Conservation (phyloP, 2,797 vertebrate genomes). For the Cynodonichthys magdalenae region DNA sequence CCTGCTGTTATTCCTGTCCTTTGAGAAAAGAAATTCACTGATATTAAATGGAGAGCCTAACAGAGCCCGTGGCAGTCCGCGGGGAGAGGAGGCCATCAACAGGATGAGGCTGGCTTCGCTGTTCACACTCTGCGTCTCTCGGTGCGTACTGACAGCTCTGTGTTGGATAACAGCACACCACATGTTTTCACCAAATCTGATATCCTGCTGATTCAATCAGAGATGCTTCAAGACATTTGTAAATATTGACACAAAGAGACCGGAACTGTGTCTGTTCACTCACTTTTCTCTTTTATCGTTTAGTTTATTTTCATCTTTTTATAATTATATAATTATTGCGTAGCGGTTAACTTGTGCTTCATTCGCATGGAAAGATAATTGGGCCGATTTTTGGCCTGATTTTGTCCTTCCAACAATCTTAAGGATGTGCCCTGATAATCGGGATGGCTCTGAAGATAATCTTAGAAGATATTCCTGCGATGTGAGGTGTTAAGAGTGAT, state of each 20-base stretch:
- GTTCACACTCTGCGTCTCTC: constrained; percentile 54
- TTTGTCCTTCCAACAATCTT: too few species aligned
- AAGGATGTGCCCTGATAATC: too few species aligned
- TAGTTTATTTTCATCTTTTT: background rate
- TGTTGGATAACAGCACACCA: constrained; percentile 67
- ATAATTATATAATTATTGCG: background rate
- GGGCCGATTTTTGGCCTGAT: too few species aligned
- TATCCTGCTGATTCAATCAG: constrained; percentile 71
- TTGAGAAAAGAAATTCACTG: constrained; percentile 6
- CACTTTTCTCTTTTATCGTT: constrained; percentile 1
- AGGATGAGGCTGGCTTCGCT: constrained; percentile 44
- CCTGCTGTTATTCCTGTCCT: constrained; percentile 26
- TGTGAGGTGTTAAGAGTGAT: too few species aligned
- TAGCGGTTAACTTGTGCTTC: too few species aligned
- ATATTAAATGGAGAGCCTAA: constrained; percentile 31
- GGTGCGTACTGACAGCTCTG: constrained; percentile 55
- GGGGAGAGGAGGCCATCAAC: constrained; percentile 33
- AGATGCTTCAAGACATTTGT: constrained; percentile 58
- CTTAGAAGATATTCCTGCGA: too few species aligned
- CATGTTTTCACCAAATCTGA: constrained; percentile 67
- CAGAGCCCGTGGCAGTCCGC: constrained; percentile 31
- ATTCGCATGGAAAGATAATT: too few species aligned
- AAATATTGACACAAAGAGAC: constrained; percentile 43
- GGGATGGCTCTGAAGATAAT: too few species aligned
- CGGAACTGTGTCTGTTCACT: constrained; percentile 20